These are phyloP conservation scores for Polypedilum pembai DNA, from an alignment of 1,140 invertebrate genomes.

Conservation along the genomic window DNA sequence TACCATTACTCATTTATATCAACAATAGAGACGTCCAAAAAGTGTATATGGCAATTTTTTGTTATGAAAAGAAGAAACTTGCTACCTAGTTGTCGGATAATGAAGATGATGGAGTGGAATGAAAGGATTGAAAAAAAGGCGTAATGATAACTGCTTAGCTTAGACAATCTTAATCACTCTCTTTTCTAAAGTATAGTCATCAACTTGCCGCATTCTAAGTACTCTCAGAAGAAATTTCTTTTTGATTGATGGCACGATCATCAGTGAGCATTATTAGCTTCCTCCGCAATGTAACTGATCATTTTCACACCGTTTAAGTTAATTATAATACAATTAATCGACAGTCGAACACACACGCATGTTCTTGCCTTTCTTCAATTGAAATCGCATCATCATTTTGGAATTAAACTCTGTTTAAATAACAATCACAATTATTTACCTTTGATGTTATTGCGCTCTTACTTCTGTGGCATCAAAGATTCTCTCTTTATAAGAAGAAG, in stretches of 20 bases:
- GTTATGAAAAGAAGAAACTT: no score
- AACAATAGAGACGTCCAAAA: not conserved
- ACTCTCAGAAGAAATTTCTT: not conserved
- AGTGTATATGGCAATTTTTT: not conserved
- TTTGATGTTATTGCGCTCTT: slow-evolving; percentile 10
- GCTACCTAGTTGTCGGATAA: not conserved
- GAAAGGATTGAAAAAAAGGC: not conserved
- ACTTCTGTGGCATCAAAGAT: not conserved
- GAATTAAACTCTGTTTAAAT: slow-evolving; percentile 14
- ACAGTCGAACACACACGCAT: slow-evolving; percentile 9
- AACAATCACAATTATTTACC: slow-evolving; percentile 14
- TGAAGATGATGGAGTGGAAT: not conserved
- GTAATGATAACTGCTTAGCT: not conserved
- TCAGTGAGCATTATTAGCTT: slow-evolving; percentile 11
- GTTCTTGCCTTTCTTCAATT: not conserved
- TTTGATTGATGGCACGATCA: not conserved
- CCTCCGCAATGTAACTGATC: not conserved
- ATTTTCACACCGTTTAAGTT: slow-evolving; percentile 15
- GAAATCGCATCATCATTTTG: slow-evolving; percentile 11
- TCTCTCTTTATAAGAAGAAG: not conserved
- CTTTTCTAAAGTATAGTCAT: not conserved
- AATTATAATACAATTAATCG: slow-evolving; percentile 19
- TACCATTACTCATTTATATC: not conserved
- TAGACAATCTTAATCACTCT: not conserved
- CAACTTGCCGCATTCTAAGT: not conserved